Evolutionary conservation across 2,797 vertebrate genomes (phyloP), one percentile per base, ranked within the genome.

Genomic region (Schizothorax lantsangensis): DNA sequence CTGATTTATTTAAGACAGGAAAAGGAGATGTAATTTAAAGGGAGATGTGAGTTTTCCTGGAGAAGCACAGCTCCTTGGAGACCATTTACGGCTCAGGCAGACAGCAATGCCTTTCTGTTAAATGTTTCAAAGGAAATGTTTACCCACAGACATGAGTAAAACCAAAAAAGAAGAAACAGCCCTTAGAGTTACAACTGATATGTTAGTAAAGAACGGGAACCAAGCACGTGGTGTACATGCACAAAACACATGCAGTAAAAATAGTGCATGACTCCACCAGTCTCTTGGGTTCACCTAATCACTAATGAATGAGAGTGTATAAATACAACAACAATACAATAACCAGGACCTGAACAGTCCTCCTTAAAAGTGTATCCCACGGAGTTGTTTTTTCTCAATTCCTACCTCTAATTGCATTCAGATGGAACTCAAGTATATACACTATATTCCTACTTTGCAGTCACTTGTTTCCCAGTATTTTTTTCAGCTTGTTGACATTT

Each of bases 1-100:
- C 89, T 92, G 90, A 92, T 92, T 89, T 88, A 91, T 92, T 89
- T 88, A 81, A 85, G 19, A 14, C 69, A 84, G 4, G 47, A 66
- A 45, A 75, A 68, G 84, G 14, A 57, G 19, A 66, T 88, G 80
- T 49, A 2, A 0, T 57, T 88, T 81, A 88, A 69, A 88, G 87
- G 90, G 83, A 4, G 64, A 47, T 57, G 71, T 82, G 84, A 66
- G 80, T 86, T n/a, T 78, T 83, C 84, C 80, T 79, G 62, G 89
- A 88, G 72, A 73, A 68, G 86, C 89, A 78, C n/a, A 69, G 40
- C 68, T 90, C 74, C 77, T 84, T 33, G 52, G 79, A 87, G 83
- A 74, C 54, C 78, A 54, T 88, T 90, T 87, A 88, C 88, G 85
- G 79, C 57, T 81, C 23, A 73, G 1, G 54, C 43, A 75, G 69